A percentile compares a stretch with the other conserved stretches of the same genome.
These are phyloP conservation scores for Asbolus verrucosus DNA, from an alignment of 1,140 invertebrate genomes.

Conservation along the genomic window DNA sequence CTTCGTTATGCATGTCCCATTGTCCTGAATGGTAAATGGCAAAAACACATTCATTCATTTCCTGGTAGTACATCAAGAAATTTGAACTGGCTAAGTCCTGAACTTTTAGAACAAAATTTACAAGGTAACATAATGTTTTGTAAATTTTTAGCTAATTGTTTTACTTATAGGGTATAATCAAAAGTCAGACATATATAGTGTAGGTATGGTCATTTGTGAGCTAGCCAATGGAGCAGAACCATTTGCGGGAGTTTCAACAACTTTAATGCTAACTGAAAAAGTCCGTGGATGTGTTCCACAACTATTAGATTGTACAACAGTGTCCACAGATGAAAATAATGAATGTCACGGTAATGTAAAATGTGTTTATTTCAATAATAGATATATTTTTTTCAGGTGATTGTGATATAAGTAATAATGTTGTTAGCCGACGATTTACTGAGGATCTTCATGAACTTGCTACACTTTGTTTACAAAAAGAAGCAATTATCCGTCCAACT, in stretches of 20 bases:
- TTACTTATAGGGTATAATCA: constrained; percentile 81
- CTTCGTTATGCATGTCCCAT: constrained; percentile 81
- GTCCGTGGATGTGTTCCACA: constrained; percentile 82
- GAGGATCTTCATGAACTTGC: constrained; percentile 82
- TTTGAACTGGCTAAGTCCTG: constrained; percentile 90
- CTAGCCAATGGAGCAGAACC: constrained; percentile 90
- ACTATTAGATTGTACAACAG: constrained; percentile 82
- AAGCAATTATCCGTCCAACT: constrained; percentile 74
- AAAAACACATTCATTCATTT: constrained; percentile 78
- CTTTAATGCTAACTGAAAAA: constrained; percentile 92
- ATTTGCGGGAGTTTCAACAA: constrained; percentile 83
- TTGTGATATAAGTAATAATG: constrained; percentile 57
- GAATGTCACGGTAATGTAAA: constrained; percentile 19
- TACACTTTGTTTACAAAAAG: constrained; percentile 76
- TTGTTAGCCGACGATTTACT: constrained; percentile 73
- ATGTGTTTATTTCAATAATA: not conserved
- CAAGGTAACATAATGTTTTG: constrained; percentile 56
- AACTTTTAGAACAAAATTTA: constrained; percentile 92
- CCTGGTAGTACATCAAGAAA: constrained; percentile 77
- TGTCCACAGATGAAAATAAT: constrained; percentile 69
- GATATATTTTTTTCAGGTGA: constrained; percentile 52
- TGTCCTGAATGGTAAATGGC: constrained; percentile 77
- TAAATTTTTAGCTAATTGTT: constrained; percentile 7
- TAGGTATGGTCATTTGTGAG: constrained; percentile 90
- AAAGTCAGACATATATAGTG: constrained; percentile 90